A percentile compares a stretch with the other conserved stretches of the same genome.
Evolutionary conservation across 2,888 invertebrate genomes (phyloP).

Genomic region (Myopa tessellatipennis): DNA sequence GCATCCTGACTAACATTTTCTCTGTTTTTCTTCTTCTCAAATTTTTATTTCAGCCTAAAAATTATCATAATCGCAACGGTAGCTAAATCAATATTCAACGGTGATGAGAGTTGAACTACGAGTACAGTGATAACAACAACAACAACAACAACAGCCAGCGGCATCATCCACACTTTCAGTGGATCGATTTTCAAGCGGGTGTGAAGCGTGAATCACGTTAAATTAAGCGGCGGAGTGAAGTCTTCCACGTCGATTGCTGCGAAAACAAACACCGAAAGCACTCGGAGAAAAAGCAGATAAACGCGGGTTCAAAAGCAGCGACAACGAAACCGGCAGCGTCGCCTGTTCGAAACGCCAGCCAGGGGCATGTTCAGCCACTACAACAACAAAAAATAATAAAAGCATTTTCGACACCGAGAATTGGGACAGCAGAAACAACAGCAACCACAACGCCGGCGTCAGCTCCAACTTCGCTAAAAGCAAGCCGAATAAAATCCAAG

Average conservation of each 20-base stretch:
- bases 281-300: not conserved
- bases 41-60: constrained; percentile 6
- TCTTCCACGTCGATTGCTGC: constrained; percentile 45
- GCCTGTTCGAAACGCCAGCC: not conserved
- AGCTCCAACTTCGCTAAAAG: constrained; percentile 37
- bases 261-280: constrained; percentile 36
- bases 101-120: constrained; percentile 21
- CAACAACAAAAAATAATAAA: not conserved
- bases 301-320: not conserved
- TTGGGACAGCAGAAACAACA: constrained; percentile 1
- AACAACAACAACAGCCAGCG: constrained; percentile 39
- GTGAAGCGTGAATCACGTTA: constrained; percentile 25
- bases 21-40: not conserved
- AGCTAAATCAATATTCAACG: constrained; percentile 41
- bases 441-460: not conserved
- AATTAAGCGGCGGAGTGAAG: constrained; percentile 45
- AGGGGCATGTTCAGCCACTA: not conserved
- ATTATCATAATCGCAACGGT: constrained; percentile 41
- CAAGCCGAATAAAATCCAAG: constrained; percentile 53
- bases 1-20: too few species aligned
- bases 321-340: not conserved
- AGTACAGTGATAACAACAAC: constrained; percentile 39
- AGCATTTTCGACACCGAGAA: not conserved
- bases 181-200: not conserved
- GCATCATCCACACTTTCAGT: not conserved